Base-by-base conservation (phyloP, 2,888 invertebrate species). In the Malthinus flaveolus region DNA sequence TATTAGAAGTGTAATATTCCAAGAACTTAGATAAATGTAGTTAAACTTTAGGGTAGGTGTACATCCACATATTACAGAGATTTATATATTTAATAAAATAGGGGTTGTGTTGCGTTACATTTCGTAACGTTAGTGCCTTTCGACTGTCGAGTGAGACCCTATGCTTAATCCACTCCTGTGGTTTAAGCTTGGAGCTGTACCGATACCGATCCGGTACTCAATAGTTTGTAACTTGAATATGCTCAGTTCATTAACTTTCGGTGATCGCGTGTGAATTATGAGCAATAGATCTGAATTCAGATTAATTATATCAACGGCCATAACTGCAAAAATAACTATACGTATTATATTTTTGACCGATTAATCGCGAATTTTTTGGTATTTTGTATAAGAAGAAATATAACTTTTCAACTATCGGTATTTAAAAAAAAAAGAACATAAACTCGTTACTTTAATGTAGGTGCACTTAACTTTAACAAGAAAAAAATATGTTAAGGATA, bases 121-220 rank as follows among this genome's bases (percentile, higher is more conserved):
- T 69, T 56, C 68, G 77, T 78, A 75, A 78, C 78, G 77, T 78
- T 77, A 79, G 79, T 79, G 79, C 79, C 79, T 79, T 78, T 76
- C 75, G 76, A 77, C 71, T 73, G 76, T 78, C 76, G 78, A 79
- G 78, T 78, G 78, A 79, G 78, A 78, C 77, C 78, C 74, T 74
- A 74, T 56, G 65, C 60, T 65, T 65, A 65, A 56, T 13, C 56
- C 52, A 60, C 55, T 47, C 11, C 12, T 12, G 64, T 67, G 64
- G 64, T 63, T 56, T 65, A 64, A 63, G 61, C 66, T 47, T 57
- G 62, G 64, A 64, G 66, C 65, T 63, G 64, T 71, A 71, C 71
- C 69, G 69, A 69, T 65, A 69, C 67, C 67, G 69, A 73, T 72
- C 71, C 71, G 72, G 73, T 71, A 72, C 68, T 62, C 62, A 62